Conservation (phyloP, 2,888 invertebrate species). For the Terebella lapidaria region DNA sequence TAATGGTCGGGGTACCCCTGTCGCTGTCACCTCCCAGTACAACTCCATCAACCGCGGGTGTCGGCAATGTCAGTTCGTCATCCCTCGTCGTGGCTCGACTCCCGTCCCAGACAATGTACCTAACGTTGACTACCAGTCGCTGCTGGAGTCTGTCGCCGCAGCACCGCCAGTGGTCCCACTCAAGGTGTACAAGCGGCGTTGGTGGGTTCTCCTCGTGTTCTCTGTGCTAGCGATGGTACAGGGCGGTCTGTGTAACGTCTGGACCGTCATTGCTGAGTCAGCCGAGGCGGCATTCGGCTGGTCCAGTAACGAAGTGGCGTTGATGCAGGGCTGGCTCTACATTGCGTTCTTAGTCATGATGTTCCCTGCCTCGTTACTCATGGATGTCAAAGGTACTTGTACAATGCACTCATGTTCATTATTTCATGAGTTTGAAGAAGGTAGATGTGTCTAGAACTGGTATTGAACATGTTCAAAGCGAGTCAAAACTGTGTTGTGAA, state of each 20-base stretch:
- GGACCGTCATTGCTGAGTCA: constrained; percentile 23
- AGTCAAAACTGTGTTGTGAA: no score
- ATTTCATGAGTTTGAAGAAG: neutral
- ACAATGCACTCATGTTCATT: neutral
- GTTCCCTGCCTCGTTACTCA: constrained; percentile 21
- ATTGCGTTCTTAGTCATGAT: constrained; percentile 17
- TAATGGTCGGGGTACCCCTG: no score
- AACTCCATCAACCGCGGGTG: no score
- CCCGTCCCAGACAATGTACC: no score
- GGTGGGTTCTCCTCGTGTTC: constrained; percentile 24
- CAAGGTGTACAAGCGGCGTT: constrained; percentile 20
- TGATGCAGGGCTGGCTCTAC: constrained; percentile 25
- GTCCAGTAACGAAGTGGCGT: constrained; percentile 20
- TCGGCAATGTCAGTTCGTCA: no score
- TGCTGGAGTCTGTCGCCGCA: no score
- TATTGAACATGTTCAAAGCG: no score
- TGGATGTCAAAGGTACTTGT: constrained; percentile 24
- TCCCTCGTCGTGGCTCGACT: no score
- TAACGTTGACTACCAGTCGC: no score
- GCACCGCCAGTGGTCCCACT: no score
- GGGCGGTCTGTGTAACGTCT: constrained; percentile 18
- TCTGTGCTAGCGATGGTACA: constrained; percentile 22
- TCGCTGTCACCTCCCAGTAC: no score
- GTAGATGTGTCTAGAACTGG: neutral
- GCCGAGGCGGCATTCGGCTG: constrained; percentile 24